phyloP scores from a whole-genome alignment of 2,113 vertebrate species.

The Aphyosemion australe region DNA sequence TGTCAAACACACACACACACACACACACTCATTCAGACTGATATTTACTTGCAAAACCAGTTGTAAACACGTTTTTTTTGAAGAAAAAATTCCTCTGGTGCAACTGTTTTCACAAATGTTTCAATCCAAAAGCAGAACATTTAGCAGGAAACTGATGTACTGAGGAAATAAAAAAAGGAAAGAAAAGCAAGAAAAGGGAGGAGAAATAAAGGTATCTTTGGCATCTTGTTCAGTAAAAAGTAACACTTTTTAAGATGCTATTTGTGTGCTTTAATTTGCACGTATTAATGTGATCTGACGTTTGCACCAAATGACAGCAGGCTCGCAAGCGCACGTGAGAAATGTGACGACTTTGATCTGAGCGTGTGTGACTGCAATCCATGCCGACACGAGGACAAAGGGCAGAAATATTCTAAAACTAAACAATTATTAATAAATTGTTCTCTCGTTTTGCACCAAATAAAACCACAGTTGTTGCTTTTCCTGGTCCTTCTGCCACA shows the following conservation, averaged over 20 bases:
- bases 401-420: slow-evolving; percentile 2
- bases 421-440: not conserved
- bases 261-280: not conserved
- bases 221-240: slow-evolving; percentile 14
- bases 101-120: slow-evolving; percentile 53
- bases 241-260: not conserved
- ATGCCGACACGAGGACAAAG: slow-evolving; percentile 35
- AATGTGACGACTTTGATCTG: slow-evolving; percentile 44
- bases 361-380: slow-evolving; percentile 7
- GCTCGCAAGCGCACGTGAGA: slow-evolving; percentile 13
- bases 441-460: not conserved
- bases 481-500: slow-evolving; percentile 25
- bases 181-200: too few relatives aligned
- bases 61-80: slow-evolving; percentile 54
- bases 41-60: slow-evolving; percentile 28
- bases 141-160: too few relatives aligned
- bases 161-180: not conserved
- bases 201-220: slow-evolving; percentile 37
- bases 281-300: slow-evolving; percentile 9
- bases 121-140: slow-evolving; percentile 20
- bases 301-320: too few relatives aligned
- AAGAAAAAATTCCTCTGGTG: slow-evolving; percentile 23
- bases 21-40: slow-evolving; percentile 37
- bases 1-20: slow-evolving; percentile 33
- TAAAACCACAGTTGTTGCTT: slow-evolving; percentile 2